These are phyloP conservation scores for Meandrina meandrites DNA, from an alignment of 92 coral and sea anemone species.

Conservation along the genomic window DNA sequence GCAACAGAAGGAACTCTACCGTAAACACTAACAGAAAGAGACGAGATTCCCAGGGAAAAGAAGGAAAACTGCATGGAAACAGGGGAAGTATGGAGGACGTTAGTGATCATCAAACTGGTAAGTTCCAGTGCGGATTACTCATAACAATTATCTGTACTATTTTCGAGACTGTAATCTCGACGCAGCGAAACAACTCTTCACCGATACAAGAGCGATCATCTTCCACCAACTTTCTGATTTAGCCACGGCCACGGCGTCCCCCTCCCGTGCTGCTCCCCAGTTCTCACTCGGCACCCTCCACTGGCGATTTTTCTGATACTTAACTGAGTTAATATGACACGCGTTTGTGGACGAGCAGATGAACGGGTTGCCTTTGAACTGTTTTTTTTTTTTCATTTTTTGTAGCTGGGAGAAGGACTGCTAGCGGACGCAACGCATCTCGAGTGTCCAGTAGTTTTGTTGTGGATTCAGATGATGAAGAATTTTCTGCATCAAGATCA, in stretches of 20 bases:
- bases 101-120: not conserved
- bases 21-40: not conserved
- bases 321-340: no score
- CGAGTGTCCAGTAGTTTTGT: not conserved
- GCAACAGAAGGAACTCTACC: not conserved
- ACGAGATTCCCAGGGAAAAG: not conserved
- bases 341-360: no score
- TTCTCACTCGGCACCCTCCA: no score
- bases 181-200: no score
- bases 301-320: no score
- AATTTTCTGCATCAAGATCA: not conserved
- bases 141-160: not conserved
- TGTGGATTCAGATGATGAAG: conserved; percentile 18
- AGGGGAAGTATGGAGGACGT: not conserved
- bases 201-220: no score
- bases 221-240: no score
- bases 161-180: no score
- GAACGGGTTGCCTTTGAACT: not conserved
- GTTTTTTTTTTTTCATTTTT: not conserved
- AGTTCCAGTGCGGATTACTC: not conserved
- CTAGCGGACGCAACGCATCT: conserved; percentile 2
- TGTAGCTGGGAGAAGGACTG: not conserved
- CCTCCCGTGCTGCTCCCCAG: no score
- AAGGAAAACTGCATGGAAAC: not conserved
- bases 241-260: no score